Base-by-base conservation (phyloP, 2,113 vertebrate genomes). In the Spizaetus ornatus region DNA sequence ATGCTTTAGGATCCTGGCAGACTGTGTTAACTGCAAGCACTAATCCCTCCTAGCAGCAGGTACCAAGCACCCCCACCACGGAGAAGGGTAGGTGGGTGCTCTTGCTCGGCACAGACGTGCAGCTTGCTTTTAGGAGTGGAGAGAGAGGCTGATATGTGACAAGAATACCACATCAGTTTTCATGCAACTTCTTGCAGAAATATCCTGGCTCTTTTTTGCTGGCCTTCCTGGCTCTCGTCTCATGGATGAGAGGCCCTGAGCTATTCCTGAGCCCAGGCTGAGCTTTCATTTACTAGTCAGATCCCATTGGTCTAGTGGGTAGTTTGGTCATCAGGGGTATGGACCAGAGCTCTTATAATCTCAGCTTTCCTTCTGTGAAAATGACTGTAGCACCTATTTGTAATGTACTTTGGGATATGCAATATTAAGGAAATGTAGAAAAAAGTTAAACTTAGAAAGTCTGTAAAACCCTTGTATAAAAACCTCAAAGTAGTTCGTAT, bases 1-100 rank as follows among this genome's bases (percentile, higher is more conserved):
- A 18, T 0, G 1, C 10, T 56, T 53, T 10, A 40, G 16, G 34
- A 16, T 74, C 36, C 17, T 1, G 3, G 2, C 13, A 76, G 32
- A 36, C 34, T 45, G 4, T 61, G 15, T 69, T 81, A 42, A 10
- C 25, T 77, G n/a, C 36, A 84, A 71, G 48, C 48, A 56, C 21
- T 52, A 38, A n/a, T 50, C 7, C 29, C 27, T 83, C 50, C 36
- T 47, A 65, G 29, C 36, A 59, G 22, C 13, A 86, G 48, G 56
- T 50, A 29, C 40, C 4, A 9, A 36, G 72, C 29, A 16, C 34
- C 53, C 3, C 7, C 9, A 13, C 34, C 11, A 55, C 14, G 19
- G 32, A 50, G 53, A 48, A 72, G 11, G 40, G 18, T 29, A 29
- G 8, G 9, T 43, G 50, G 9, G 4, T 81, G 23, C 23, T 86